Evolutionary conservation across 1,140 invertebrate species (phyloP).

Genomic region (Microplitis demolitor): DNA sequence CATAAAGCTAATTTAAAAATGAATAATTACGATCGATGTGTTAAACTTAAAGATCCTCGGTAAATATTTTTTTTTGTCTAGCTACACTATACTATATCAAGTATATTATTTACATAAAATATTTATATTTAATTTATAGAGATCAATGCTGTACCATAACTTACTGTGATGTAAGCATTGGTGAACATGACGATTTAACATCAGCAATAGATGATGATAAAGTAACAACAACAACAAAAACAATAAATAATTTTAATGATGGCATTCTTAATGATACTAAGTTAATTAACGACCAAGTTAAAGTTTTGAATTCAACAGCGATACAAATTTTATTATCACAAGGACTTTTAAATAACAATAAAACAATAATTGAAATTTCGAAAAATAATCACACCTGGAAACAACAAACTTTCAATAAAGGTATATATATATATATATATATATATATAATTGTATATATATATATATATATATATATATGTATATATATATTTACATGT

Average conservation of each 20-base stretch:
- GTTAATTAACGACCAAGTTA: conserved; percentile 52
- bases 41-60: conserved; percentile 49
- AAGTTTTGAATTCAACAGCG: conserved; percentile 55
- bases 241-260: no score
- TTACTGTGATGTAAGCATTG: conserved; percentile 78
- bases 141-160: conserved; percentile 85
- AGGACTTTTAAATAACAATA: conserved; percentile 37
- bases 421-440: conserved; percentile 32
- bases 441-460: no score
- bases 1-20: conserved; percentile 49
- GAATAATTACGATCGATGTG: conserved; percentile 56
- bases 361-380: conserved; percentile 52
- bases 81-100: not conserved
- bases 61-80: conserved; percentile 28
- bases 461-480: no score
- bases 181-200: conserved; percentile 69
- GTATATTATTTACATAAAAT: not conserved
- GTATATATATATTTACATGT: conserved; percentile 28
- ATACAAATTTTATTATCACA: conserved; percentile 51
- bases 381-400: conserved; percentile 56
- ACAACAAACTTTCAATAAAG: conserved; percentile 49
- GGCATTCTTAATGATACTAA: conserved; percentile 48
- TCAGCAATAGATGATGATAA: conserved; percentile 3
- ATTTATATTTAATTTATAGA: conserved; percentile 43
- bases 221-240: no score